phyloP scores from a whole-genome alignment of 1,140 invertebrate genomes.

The Stenopsyche tienmushanensis region DNA sequence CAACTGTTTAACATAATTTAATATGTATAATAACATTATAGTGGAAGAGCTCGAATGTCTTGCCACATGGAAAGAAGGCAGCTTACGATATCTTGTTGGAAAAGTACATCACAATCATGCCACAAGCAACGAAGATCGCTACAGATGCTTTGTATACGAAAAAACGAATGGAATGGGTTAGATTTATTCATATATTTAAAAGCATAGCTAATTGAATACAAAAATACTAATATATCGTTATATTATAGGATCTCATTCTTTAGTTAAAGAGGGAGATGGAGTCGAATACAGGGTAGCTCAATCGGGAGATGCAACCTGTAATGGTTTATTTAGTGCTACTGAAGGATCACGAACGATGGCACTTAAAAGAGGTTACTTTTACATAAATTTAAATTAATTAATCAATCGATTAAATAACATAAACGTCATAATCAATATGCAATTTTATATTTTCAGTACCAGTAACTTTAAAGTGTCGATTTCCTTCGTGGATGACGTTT shows the following conservation, averaged over 20 bases:
- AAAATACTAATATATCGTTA: background rate
- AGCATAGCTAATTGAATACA: background rate
- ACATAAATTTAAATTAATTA: background rate
- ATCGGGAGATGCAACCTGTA: constrained; percentile 80
- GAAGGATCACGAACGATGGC: constrained; percentile 78
- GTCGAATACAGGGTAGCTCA: constrained; percentile 73
- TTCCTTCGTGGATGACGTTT: constrained; percentile 66
- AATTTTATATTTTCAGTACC: constrained; percentile 52
- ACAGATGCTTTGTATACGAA: constrained; percentile 90
- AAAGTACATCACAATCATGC: constrained; percentile 77
- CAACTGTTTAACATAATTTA: background rate
- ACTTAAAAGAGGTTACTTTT: constrained; percentile 64
- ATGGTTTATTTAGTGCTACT: constrained; percentile 74
- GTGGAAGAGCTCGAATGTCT: constrained; percentile 81
- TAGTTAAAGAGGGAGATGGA: constrained; percentile 51
- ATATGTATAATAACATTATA: constrained; percentile 50
- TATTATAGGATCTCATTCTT: constrained; percentile 45
- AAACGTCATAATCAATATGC: background rate
- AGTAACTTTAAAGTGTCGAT: constrained; percentile 63
- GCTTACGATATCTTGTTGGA: constrained; percentile 76
- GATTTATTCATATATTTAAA: no score
- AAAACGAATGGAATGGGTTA: constrained; percentile 63
- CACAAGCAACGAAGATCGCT: constrained; percentile 86
- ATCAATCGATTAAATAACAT: no score
- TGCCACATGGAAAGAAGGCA: constrained; percentile 84